phyloP scores from a whole-genome alignment of 2,888 invertebrate genomes.

The Hartigia nigra region DNA sequence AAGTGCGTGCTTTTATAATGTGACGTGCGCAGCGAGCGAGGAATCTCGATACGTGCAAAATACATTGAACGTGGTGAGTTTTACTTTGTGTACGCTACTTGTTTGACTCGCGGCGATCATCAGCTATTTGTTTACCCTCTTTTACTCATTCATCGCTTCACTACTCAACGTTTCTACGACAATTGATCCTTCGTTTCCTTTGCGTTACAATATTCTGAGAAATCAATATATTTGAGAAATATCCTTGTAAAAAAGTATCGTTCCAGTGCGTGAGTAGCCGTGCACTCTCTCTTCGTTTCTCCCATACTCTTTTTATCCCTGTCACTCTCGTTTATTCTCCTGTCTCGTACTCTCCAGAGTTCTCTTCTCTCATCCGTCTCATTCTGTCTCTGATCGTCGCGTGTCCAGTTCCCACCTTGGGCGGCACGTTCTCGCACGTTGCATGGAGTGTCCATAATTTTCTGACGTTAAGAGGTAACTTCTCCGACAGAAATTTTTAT shows the following conservation, averaged over 20 bases:
- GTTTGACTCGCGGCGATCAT: constrained; percentile 32
- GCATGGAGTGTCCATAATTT: neutral
- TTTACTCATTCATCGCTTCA: neutral
- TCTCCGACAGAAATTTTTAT: neutral
- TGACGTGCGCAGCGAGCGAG: constrained; percentile 28
- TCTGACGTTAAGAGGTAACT: neutral
- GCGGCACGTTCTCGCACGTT: neutral
- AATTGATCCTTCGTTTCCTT: neutral
- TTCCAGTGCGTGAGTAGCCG: constrained; percentile 22
- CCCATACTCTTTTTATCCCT: constrained; percentile 6
- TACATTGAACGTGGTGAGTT: constrained; percentile 42
- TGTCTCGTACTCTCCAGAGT: neutral
- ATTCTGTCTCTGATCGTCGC: neutral
- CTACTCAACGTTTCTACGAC: neutral
- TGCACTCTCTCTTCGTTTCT: constrained; percentile 31
- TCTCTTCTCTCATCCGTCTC: neutral
- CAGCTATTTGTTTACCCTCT: constrained; percentile 36
- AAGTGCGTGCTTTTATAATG: constrained; percentile 34
- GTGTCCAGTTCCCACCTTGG: neutral
- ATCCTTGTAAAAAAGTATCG: neutral
- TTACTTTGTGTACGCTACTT: constrained; percentile 12
- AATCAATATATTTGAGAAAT: neutral
- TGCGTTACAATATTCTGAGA: neutral
- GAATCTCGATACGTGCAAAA: constrained; percentile 6
- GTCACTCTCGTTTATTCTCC: constrained; percentile 21